Conservation (phyloP, 2,113 vertebrate species). For the Pandion haliaetus region DNA sequence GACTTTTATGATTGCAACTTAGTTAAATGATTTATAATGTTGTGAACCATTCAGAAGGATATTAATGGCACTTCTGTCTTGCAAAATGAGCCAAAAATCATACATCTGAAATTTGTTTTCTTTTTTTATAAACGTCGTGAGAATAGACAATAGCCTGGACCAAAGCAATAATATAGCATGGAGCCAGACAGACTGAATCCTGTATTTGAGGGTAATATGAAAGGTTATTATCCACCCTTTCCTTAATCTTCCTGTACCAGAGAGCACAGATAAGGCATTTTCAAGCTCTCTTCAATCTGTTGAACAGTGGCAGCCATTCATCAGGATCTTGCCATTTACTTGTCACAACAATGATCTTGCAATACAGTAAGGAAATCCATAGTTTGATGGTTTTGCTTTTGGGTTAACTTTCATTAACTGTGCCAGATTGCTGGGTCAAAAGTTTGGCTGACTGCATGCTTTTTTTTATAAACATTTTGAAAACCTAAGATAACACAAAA, state of each 20-base stretch:
- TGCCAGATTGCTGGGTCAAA: conserved; percentile 9
- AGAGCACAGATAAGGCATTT: neutral
- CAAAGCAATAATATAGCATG: neutral
- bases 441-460: conserved; percentile 8
- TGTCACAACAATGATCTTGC: conserved; percentile 29
- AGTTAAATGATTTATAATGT: neutral
- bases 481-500: neutral
- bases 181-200: conserved; percentile 45
- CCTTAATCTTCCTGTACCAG: conserved; percentile 19
- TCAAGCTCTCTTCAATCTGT: neutral
- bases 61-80: neutral
- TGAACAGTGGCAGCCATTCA: conserved; percentile 39
- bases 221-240: conserved; percentile 47
- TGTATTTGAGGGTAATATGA: conserved; percentile 9
- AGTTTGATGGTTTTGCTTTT: neutral
- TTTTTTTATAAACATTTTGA: neutral
- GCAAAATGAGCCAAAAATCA: conserved; percentile 18
- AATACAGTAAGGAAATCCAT: neutral
- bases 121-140: neutral
- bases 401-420: conserved; percentile 48
- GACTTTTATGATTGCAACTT: neutral
- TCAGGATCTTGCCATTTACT: conserved; percentile 19
- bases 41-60: neutral
- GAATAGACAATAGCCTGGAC: conserved; percentile 19
- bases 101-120: neutral